Evolutionary conservation across 1,140 invertebrate genomes (phyloP).

Genomic region (Limonius californicus): DNA sequence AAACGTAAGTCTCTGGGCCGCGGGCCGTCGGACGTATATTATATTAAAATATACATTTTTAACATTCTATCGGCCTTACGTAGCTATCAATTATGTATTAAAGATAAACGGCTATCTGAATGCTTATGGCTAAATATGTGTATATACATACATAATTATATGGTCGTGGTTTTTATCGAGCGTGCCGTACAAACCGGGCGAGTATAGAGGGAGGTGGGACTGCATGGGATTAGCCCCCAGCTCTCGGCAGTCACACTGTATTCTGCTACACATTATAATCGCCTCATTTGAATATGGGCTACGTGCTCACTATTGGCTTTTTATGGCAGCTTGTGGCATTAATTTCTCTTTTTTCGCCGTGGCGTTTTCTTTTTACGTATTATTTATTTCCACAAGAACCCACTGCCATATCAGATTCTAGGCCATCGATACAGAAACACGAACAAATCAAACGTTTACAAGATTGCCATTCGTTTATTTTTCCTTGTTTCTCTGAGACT

Average conservation of each 20-base stretch:
- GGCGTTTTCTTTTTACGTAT: too few relatives aligned
- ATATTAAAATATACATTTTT: conserved; percentile 48
- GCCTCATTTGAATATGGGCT: conserved; percentile 43
- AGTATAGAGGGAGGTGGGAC: conserved; percentile 12
- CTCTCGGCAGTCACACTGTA: conserved; percentile 42
- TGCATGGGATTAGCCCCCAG: conserved; percentile 28
- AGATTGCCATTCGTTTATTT: too few relatives aligned
- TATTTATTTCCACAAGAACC: too few relatives aligned
- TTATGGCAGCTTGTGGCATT: not conserved
- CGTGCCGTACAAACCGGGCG: conserved; percentile 30
- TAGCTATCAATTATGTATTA: conserved; percentile 50
- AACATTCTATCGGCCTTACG: conserved; percentile 45
- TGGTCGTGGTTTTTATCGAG: conserved; percentile 45
- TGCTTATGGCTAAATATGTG: conserved; percentile 49
- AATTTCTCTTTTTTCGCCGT: too few relatives aligned
- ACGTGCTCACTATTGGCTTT: conserved; percentile 15
- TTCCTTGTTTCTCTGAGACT: too few relatives aligned
- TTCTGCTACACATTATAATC: conserved; percentile 41
- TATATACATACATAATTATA: conserved; percentile 50
- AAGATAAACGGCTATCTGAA: conserved; percentile 48
- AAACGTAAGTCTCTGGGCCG: not conserved
- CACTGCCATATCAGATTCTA: too few relatives aligned
- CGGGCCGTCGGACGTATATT: conserved; percentile 18
- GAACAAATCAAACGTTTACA: too few relatives aligned
- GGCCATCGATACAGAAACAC: too few relatives aligned